Conservation (phyloP, 2,113 vertebrate species). For the Colaptes auratus region DNA sequence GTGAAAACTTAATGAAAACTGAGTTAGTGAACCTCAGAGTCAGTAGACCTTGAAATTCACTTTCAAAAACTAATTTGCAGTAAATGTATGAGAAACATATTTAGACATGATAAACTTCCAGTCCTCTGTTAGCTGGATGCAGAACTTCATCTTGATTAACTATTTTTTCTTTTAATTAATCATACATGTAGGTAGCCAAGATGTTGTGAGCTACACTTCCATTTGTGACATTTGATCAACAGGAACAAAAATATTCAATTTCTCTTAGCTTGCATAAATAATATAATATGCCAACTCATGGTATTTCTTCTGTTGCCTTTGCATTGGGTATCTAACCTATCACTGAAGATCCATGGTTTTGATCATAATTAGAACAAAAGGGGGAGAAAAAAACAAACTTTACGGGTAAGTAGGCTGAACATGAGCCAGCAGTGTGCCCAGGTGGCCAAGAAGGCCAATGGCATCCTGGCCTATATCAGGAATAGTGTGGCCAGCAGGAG, state of each 20-base stretch:
- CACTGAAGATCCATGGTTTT: neutral
- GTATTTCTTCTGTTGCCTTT: neutral
- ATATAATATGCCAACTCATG: neutral
- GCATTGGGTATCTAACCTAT: neutral
- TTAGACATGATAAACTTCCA: constrained; percentile 87
- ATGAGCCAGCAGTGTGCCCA: too few relatives aligned
- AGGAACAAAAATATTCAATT: neutral
- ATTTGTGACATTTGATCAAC: constrained; percentile 19
- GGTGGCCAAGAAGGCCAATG: too few relatives aligned
- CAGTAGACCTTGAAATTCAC: constrained; percentile 98
- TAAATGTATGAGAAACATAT: constrained; percentile 97
- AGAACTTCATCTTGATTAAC: constrained; percentile 82
- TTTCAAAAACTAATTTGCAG: constrained; percentile 99
- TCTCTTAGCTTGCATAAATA: constrained; percentile 11
- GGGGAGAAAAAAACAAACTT: neutral
- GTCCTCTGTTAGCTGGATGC: constrained; percentile 70
- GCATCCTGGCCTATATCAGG: too few relatives aligned
- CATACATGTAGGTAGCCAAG: constrained; percentile 14
- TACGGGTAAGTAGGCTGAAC: neutral
- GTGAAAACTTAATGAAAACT: constrained; percentile 97
- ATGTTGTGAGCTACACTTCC: neutral
- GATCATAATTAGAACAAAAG: neutral
- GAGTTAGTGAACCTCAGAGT: constrained; percentile 90
- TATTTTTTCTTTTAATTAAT: constrained; percentile 79
- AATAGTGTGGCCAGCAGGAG: too few relatives aligned